Percentiles rank a stretch among this genome's conserved stretches.
phyloP scores from a whole-genome alignment of 2,888 invertebrate genomes.

The Endomychus coccineus region DNA sequence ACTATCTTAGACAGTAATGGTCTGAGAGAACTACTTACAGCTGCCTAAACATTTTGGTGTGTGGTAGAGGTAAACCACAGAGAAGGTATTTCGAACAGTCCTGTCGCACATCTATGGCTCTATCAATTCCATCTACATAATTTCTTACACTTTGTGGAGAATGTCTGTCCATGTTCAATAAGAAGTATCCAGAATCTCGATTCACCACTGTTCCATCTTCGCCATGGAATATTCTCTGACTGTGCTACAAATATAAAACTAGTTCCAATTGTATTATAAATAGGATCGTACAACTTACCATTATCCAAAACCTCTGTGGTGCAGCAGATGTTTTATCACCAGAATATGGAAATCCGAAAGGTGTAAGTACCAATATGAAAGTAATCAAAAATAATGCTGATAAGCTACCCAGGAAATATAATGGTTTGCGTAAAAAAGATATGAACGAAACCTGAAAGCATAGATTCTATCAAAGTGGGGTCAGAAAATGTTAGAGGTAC shows the following conservation, averaged over 20 bases:
- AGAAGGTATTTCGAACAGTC: neutral
- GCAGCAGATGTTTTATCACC: constrained; percentile 53
- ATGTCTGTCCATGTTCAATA: neutral
- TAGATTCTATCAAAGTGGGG: no score
- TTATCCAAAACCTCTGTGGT: constrained; percentile 68
- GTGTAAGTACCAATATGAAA: neutral
- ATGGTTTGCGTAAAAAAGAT: no score
- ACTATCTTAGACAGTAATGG: no score
- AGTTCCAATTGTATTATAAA: no score
- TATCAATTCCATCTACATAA: neutral
- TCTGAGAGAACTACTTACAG: no score
- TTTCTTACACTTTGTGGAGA: neutral
- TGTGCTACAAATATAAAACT: neutral
- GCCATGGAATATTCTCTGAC: neutral
- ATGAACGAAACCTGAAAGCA: no score
- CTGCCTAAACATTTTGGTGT: neutral
- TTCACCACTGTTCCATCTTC: neutral
- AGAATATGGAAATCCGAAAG: constrained; percentile 67
- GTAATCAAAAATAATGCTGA: neutral
- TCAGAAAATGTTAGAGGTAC: no score
- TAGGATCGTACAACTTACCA: no score
- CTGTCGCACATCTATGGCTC: neutral
- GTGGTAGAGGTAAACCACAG: neutral
- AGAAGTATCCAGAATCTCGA: neutral
- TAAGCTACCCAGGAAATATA: no score